Evolutionary conservation across 1,140 invertebrate genomes (phyloP), one percentile per base, ranked within the genome.

Genomic region (Reticulitermes speratus): DNA sequence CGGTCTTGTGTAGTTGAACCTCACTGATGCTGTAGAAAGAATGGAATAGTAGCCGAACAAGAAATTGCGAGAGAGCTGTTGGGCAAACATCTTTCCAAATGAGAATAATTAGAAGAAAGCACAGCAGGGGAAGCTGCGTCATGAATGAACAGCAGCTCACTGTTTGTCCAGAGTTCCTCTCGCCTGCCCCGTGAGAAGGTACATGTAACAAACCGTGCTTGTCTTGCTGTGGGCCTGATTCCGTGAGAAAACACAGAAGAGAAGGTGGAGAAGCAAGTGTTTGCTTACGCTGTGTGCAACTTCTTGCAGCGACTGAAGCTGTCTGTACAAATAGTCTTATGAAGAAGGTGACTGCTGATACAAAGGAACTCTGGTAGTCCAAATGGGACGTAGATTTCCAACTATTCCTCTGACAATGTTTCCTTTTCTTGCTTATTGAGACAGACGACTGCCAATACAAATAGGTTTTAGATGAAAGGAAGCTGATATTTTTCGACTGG

Each of bases 71-170:
- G 9, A 14, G n/a, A 75, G 25, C 65, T 75, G n/a, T 25, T 30
- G 65, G 65, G 65, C 65, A 75, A 75, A 75, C 65, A 75, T n/a
- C n/a, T 19, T 75, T 75, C 65, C 30, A 75, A 75, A 75, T 75
- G 65, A 30, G 65, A 75, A 75, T 75, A 75, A 75, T 75, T 75
- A 75, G 65, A 75, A 75, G 65, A 75, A 75, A 75, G 25, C 65
- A 75, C 65, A 75, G 65, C n/a, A 75, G 65, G 65, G 65, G 59
- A 30, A 8, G 9, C 12, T 75, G 8, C 65, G 25, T 75, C 9
- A 3, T 75, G 25, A 30, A 8, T 75, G 65, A 75, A 75, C n/a
- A 75, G 65, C 16, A 25, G 65, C 16, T 19, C n/a, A 12, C 2
- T 75, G 65, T 75, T 75, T 75, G n/a, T 25, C n/a, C 65, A 30